These are phyloP conservation scores for Eristalis tenax DNA, from an alignment of 2,888 invertebrate species.

Conservation along the genomic window DNA sequence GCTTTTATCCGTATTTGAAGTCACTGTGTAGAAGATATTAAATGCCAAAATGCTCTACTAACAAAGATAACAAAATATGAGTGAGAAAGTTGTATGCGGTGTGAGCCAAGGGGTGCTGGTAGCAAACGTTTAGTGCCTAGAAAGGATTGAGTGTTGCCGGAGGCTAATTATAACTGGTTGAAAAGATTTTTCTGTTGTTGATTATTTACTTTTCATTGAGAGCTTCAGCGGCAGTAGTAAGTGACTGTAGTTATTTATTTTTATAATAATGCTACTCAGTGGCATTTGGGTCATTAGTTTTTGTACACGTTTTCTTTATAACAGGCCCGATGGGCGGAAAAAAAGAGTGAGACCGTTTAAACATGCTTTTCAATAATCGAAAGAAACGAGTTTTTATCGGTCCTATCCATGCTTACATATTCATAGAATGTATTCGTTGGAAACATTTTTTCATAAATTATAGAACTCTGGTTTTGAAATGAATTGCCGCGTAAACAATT, in stretches of 20 bases:
- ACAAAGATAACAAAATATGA: conserved; percentile 29
- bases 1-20: neutral
- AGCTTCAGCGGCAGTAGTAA: neutral
- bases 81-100: neutral
- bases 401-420: neutral
- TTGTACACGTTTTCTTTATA: neutral
- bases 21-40: neutral
- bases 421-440: neutral
- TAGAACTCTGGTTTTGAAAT: neutral
- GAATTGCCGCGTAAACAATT: neutral
- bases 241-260: neutral
- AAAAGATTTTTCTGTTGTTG: conserved; percentile 13
- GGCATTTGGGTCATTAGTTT: conserved; percentile 1
- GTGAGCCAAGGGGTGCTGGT: conserved; percentile 6
- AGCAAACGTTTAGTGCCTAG: conserved; percentile 11
- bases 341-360: neutral
- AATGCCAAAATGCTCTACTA: neutral
- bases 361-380: conserved; percentile 14
- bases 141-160: conserved; percentile 1
- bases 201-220: neutral
- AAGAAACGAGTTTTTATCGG: conserved; percentile 18
- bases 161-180: conserved; percentile 4
- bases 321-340: neutral
- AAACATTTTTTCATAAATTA: neutral
- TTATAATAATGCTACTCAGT: neutral